Percentiles rank a stretch among this genome's conserved stretches.
Conservation (phyloP, 2,888 invertebrate genomes). For the Lepidochitona cinerea region DNA sequence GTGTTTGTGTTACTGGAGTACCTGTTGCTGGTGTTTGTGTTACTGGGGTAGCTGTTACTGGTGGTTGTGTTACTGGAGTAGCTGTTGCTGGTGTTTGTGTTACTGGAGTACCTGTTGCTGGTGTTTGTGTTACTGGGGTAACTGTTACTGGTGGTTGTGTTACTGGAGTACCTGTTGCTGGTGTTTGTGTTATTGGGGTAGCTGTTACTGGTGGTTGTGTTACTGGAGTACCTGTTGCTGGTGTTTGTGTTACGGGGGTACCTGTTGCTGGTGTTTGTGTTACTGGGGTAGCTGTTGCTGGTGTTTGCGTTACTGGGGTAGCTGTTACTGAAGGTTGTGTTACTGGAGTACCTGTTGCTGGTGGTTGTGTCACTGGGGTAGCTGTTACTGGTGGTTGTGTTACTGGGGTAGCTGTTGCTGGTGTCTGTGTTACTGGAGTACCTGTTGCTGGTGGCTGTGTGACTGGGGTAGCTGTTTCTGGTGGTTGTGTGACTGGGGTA, state of each 20-base stretch:
- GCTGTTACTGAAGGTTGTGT: background rate
- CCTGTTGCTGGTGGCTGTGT: background rate
- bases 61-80: background rate
- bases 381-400: background rate
- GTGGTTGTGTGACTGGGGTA: background rate
- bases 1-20: background rate
- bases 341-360: background rate
- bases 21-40: background rate
- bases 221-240: background rate
- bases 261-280: background rate
- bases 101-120: background rate
- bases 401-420: background rate
- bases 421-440: background rate
- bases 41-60: background rate
- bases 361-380: background rate
- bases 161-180: background rate
- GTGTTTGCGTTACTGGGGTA: background rate
- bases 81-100: background rate
- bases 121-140: background rate
- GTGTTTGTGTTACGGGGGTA: background rate
- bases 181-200: background rate
- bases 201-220: background rate
- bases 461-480: background rate
- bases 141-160: background rate
- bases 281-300: background rate